These are phyloP conservation scores for Drosophila planitibia DNA, from an alignment of 2,888 invertebrate species.

Conservation along the genomic window DNA sequence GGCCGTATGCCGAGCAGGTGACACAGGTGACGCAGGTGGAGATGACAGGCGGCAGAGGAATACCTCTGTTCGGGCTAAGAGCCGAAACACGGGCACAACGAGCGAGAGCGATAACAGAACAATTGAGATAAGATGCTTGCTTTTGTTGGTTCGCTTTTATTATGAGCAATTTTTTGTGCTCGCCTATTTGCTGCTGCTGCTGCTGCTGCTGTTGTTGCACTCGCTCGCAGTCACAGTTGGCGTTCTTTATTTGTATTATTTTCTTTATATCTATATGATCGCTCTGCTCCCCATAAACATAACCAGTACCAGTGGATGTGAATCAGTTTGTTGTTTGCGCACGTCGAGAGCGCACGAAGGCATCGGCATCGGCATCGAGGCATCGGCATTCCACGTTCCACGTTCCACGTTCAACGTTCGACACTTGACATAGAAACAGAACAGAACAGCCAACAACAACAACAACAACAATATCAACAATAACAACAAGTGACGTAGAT, in stretches of 20 bases:
- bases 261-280: slow-evolving; percentile 65
- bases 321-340: slow-evolving; percentile 77
- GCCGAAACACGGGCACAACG: slow-evolving; percentile 1
- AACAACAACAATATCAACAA: background rate
- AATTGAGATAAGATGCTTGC: slow-evolving; percentile 62
- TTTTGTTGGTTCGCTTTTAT: slow-evolving; percentile 38
- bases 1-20: slow-evolving; percentile 4
- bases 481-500: slow-evolving; percentile 30
- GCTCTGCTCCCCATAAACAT: slow-evolving; percentile 57
- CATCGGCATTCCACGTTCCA: slow-evolving; percentile 55
- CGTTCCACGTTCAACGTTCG: slow-evolving; percentile 28
- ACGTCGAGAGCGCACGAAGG: slow-evolving; percentile 71
- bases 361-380: slow-evolving; percentile 59
- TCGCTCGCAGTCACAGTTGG: slow-evolving; percentile 21
- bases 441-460: background rate
- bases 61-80: slow-evolving; percentile 12
- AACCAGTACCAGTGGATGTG: slow-evolving; percentile 63
- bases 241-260: slow-evolving; percentile 47
- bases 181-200: slow-evolving; percentile 15
- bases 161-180: slow-evolving; percentile 4
- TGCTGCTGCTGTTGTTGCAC: slow-evolving; percentile 20
- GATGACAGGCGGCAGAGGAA: slow-evolving; percentile 11
- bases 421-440: slow-evolving; percentile 12
- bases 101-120: slow-evolving; percentile 55
- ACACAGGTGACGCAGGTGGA: slow-evolving; percentile 7